phyloP scores from a whole-genome alignment of 2,113 vertebrate species.

The Calonectris borealis region DNA sequence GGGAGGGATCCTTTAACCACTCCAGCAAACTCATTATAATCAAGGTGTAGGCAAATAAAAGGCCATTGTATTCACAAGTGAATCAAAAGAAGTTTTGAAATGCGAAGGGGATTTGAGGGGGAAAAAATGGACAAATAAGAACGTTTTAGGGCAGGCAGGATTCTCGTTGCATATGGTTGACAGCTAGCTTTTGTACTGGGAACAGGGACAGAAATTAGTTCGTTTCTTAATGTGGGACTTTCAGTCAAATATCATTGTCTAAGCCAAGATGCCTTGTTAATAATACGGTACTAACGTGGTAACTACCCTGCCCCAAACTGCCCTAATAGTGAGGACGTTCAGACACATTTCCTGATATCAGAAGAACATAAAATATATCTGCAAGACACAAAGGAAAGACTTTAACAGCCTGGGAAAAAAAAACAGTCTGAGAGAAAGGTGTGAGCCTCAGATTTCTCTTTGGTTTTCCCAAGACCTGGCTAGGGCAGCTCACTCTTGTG shows the following conservation, averaged over 20 bases:
- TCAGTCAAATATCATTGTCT: not conserved
- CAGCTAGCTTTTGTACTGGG: not conserved
- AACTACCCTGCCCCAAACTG: not conserved
- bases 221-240: not conserved
- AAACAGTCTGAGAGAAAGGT: not conserved
- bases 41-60: not conserved
- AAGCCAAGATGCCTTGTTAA: not conserved
- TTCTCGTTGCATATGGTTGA: not conserved
- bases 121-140: not conserved
- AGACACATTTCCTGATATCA: not conserved
- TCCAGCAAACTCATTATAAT: not conserved
- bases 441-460: not conserved
- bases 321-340: not conserved
- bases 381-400: not conserved
- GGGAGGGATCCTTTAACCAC: not conserved
- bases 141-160: not conserved
- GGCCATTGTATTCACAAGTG: not conserved
- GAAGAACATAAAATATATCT: not conserved
- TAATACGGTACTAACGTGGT: rapidly evolving
- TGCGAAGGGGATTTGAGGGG: not conserved
- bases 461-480: not conserved
- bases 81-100: slow-evolving; percentile 6
- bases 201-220: not conserved
- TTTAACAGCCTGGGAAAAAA: not conserved
- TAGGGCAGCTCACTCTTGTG: not conserved